These are phyloP conservation scores for Thymelicus acteon DNA, from an alignment of 2,888 invertebrate species.

Conservation along the genomic window DNA sequence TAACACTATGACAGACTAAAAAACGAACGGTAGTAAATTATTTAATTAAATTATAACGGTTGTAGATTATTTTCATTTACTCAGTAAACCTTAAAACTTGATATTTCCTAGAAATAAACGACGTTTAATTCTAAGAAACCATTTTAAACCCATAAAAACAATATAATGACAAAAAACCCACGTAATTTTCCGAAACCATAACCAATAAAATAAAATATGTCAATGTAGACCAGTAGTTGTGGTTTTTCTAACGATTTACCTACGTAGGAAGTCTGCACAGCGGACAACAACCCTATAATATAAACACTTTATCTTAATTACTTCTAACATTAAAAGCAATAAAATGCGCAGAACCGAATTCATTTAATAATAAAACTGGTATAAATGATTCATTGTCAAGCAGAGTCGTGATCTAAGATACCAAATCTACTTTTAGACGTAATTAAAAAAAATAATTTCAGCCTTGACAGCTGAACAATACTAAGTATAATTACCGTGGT, in stretches of 20 bases:
- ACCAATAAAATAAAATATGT: background rate
- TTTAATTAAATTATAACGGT: no score
- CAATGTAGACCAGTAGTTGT: background rate
- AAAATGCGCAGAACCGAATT: constrained; percentile 1
- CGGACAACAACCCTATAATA: background rate
- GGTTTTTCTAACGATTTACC: constrained; percentile 1
- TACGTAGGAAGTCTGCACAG: background rate
- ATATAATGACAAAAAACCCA: background rate
- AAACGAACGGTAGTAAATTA: background rate
- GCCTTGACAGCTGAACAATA: constrained; percentile 43
- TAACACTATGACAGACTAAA: no score
- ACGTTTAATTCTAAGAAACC: background rate
- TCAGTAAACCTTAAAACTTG: background rate
- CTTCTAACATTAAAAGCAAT: background rate
- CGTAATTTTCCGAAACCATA: background rate
- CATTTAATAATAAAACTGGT: background rate
- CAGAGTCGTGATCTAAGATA: constrained; percentile 3
- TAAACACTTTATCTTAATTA: background rate
- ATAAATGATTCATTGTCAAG: background rate
- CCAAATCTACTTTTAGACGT: constrained; percentile 6
- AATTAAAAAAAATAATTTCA: constrained; percentile 31
- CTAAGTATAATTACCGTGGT: constrained; percentile 37
- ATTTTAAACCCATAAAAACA: background rate
- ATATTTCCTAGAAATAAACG: background rate
- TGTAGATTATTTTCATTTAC: background rate